Conservation (phyloP, 1,140 invertebrate genomes). For the Macrobrachium rosenbergii region DNA sequence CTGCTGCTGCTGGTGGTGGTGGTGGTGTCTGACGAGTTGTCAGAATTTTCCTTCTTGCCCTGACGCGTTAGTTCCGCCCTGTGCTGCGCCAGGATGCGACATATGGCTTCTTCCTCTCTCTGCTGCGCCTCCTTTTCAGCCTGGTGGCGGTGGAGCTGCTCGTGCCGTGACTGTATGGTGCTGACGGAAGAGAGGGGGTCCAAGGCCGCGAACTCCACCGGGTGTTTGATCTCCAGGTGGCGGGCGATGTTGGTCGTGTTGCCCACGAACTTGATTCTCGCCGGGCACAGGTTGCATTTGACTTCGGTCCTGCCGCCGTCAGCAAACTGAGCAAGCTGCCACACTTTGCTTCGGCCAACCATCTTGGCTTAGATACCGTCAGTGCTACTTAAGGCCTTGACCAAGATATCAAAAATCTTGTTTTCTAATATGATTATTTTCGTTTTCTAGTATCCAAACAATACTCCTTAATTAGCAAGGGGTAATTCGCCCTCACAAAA, state of each 20-base stretch:
- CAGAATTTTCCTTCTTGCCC: background rate
- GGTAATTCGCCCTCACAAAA: too few species aligned
- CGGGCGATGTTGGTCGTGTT: slow-evolving; percentile 66
- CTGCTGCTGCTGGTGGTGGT: background rate
- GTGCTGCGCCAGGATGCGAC: slow-evolving; percentile 65
- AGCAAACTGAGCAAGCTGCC: slow-evolving; percentile 63
- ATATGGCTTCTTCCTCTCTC: slow-evolving; percentile 63
- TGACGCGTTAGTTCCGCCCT: slow-evolving; percentile 56
- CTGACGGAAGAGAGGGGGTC: slow-evolving; percentile 23
- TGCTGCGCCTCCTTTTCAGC: slow-evolving; percentile 44
- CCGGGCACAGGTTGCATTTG: slow-evolving; percentile 61
- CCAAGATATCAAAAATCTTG: too few species aligned
- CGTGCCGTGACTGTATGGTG: background rate
- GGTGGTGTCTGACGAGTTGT: background rate
- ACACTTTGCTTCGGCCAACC: slow-evolving; percentile 64
- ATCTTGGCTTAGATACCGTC: background rate
- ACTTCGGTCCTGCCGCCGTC: slow-evolving; percentile 57
- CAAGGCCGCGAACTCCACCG: slow-evolving; percentile 60
- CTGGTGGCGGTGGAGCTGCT: slow-evolving; percentile 25
- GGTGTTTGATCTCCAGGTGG: slow-evolving; percentile 64
- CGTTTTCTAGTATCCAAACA: too few species aligned
- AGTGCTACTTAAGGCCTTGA: background rate
- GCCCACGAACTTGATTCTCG: slow-evolving; percentile 65
- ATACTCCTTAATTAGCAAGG: too few species aligned
- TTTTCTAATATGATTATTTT: too few species aligned